Conservation (phyloP, 2,888 invertebrate species). For the Erpobdella octoculata region DNA sequence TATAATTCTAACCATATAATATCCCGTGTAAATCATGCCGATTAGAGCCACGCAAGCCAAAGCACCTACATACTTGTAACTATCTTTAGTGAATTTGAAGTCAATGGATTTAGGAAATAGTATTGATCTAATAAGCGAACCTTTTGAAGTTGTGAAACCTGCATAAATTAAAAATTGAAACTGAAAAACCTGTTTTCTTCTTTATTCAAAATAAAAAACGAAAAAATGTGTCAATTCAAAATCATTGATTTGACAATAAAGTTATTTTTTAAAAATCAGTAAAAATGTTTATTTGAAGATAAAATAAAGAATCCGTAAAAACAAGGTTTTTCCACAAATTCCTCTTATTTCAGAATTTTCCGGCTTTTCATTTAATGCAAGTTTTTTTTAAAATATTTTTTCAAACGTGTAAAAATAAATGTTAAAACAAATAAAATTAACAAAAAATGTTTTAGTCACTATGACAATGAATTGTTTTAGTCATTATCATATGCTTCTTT, state of each 20-base stretch:
- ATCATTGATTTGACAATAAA: neutral
- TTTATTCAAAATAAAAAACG: neutral
- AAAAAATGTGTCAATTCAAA: neutral
- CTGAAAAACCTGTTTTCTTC: no score
- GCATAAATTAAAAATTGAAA: slow-evolving; percentile 31
- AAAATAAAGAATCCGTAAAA: neutral
- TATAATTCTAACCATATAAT: slow-evolving; percentile 65
- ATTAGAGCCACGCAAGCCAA: slow-evolving; percentile 69
- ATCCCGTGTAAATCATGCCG: slow-evolving; percentile 78
- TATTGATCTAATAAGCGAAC: slow-evolving; percentile 81
- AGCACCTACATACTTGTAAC: slow-evolving; percentile 67
- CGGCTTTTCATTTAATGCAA: no score
- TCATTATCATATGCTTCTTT: no score
- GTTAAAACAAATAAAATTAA: no score
- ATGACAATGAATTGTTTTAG: no score
- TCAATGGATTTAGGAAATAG: slow-evolving; percentile 90
- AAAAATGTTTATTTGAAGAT: neutral
- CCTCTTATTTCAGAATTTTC: no score
- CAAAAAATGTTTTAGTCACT: no score
- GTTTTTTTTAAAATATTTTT: no score
- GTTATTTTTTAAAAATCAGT: neutral
- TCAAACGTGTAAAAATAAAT: no score
- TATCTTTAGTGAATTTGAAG: slow-evolving; percentile 86
- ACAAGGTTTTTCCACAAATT: no score
- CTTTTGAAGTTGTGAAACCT: slow-evolving; percentile 81